Base-by-base conservation (phyloP, 2,797 vertebrate species). In the Siniperca undulata region DNA sequence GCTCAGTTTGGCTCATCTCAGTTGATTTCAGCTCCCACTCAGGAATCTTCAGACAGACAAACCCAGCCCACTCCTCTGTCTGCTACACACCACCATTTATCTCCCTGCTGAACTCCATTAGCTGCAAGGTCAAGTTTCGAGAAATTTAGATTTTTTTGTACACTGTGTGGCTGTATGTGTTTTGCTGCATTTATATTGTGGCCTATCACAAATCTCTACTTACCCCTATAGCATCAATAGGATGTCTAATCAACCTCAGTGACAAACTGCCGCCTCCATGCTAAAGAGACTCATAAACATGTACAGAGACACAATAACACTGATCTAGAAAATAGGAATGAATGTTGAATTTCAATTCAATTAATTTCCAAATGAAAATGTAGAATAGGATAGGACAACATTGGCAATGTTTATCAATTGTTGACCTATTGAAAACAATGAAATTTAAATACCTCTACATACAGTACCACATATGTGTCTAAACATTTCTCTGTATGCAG, bases 1-100 rank as follows among this genome's bases (percentile, higher is more conserved):
- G 53, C 89, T 91, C 72, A 19, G 74, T 70, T 88, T 88, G 86
- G 85, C 74, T 83, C 76, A 11, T 78, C 73, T 74, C 20, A 2
- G 72, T 85, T 91, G 86, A 74, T 87, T 83, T 90, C 84, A 84
- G 85, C 82, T 82, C 83, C 88, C 86, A 74, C 90, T 88, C 79
- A 68, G 68, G 78, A 83, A 91, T 81, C 74, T 75, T 76, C 85
- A 86, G 79, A 78, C 78, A 55, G 85, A 85, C 81, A 22, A 73
- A 83, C 44, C 46, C 74, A 17, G 83, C 88, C 83, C 82, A 91
- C 91, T 85, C 72, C 83, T 88, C 86, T 77, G 87, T 93, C 91
- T 92, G 85, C 80, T 86, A 13, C 86, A 70, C 77, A 52, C 74
- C 77, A 52, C 74, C 68, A 74, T 89, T 86, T 61, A 83, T 92